Conservation (phyloP, 2,888 invertebrate species). For the Cheilosia scutellata region DNA sequence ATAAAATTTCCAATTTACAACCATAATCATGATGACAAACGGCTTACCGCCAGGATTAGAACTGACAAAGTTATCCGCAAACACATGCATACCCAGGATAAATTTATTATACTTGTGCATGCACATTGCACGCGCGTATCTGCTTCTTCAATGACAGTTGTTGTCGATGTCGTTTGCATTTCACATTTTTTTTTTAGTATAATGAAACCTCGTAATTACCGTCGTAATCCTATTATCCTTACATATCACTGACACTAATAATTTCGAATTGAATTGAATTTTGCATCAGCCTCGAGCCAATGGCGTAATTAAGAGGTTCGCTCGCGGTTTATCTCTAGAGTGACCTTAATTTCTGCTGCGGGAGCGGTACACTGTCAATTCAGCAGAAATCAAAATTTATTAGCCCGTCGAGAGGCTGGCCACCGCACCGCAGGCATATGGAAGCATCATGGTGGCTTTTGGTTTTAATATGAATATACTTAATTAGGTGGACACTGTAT, state of each 20-base stretch:
- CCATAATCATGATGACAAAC: conserved; percentile 68
- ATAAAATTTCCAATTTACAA: conserved; percentile 70
- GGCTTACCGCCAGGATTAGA: conserved; percentile 70
- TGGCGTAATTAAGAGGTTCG: conserved; percentile 56
- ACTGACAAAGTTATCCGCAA: conserved; percentile 50
- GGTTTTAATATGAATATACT: conserved; percentile 36
- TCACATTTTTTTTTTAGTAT: conserved; percentile 8
- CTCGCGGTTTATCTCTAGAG: conserved; percentile 49
- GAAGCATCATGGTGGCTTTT: conserved; percentile 7
- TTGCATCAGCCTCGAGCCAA: conserved; percentile 5
- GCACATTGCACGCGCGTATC: not conserved
- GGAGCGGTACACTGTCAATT: conserved; percentile 11
- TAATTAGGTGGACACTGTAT: conserved; percentile 42
- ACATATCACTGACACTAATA: conserved; percentile 64
- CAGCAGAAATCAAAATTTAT: conserved; percentile 46
- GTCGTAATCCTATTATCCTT: conserved; percentile 70
- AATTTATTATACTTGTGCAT: conserved; percentile 11
- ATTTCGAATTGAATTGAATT: conserved; percentile 62
- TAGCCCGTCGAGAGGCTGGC: conserved; percentile 6
- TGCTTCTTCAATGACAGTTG: conserved; percentile 19
- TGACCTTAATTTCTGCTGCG: conserved; percentile 59
- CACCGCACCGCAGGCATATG: not conserved
- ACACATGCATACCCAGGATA: conserved; percentile 2
- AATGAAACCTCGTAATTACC: conserved; percentile 55
- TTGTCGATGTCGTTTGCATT: conserved; percentile 22